Conservation (phyloP, 37 sponge, comb jelly and placozoan species). For the Amphimedon queenslandica region DNA sequence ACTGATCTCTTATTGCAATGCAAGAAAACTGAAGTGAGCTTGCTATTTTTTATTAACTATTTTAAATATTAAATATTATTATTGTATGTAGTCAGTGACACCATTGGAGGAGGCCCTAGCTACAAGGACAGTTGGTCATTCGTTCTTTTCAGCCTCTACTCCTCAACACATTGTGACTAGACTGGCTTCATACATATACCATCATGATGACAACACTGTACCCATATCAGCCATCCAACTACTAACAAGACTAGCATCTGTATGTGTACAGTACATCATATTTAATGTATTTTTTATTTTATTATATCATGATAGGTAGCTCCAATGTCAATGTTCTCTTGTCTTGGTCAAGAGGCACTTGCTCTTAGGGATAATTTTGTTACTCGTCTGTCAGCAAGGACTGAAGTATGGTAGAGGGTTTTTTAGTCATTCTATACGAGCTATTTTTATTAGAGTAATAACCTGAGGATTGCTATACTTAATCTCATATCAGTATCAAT, state of each 20-base stretch:
- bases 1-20: constrained; percentile 33
- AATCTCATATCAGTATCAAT: constrained; percentile 42
- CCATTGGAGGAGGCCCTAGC: constrained; percentile 57
- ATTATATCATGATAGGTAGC: constrained; percentile 29
- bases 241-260: constrained; percentile 31
- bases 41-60: not conserved
- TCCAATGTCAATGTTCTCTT: constrained; percentile 77
- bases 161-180: constrained; percentile 38
- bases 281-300: no score
- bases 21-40: constrained; percentile 22
- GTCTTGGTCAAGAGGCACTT: constrained; percentile 60
- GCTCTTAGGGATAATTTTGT: constrained; percentile 57
- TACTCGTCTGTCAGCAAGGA: constrained; percentile 36
- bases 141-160: not conserved
- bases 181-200: constrained; percentile 69
- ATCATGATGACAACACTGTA: constrained; percentile 55
- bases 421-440: not conserved
- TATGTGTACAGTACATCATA: no score
- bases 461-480: constrained; percentile 61
- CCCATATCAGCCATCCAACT: constrained; percentile 40
- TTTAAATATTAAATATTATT: not conserved
- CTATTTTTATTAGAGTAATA: constrained; percentile 31
- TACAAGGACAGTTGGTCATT: constrained; percentile 7
- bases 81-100: constrained; percentile 12
- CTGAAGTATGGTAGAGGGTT: constrained; percentile 31